Percentiles rank a stretch among this genome's conserved stretches.
phyloP scores from a whole-genome alignment of 1,140 invertebrate species.

The Ctenoplectra terminalis region DNA sequence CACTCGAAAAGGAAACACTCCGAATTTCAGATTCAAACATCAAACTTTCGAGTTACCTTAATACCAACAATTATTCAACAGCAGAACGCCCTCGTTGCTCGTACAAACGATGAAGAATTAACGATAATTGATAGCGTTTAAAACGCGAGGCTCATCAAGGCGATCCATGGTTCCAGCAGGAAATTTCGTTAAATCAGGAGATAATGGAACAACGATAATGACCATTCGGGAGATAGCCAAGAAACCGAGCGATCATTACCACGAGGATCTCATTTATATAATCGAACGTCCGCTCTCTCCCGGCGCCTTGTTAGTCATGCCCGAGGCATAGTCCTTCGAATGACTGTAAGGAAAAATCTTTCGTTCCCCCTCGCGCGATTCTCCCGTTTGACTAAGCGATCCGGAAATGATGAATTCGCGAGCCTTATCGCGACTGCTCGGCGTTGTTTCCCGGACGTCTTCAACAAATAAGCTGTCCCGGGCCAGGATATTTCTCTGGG shows the following conservation, averaged over 20 bases:
- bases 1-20: too few relatives aligned
- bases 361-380: conserved; percentile 1
- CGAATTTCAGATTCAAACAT: too few relatives aligned
- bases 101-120: conserved; percentile 4
- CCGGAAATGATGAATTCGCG: conserved; percentile 71
- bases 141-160: neutral
- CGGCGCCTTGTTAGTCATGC: conserved; percentile 22
- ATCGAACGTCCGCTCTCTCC: conserved; percentile 45
- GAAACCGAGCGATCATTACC: conserved; percentile 10
- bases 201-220: conserved; percentile 20
- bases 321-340: neutral
- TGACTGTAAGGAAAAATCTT: conserved; percentile 48
- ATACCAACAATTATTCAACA: too few relatives aligned
- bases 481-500: conserved; percentile 26
- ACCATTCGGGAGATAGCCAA: conserved; percentile 6
- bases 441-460: conserved; percentile 39
- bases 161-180: neutral
- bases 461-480: conserved; percentile 62
- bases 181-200: conserved; percentile 33
- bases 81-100: neutral
- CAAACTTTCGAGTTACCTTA: too few relatives aligned
- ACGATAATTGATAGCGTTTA: conserved; percentile 30
- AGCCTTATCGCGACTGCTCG: conserved; percentile 63
- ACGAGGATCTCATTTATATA: conserved; percentile 28
- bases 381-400: conserved; percentile 35